Percentiles rank a stretch among this genome's conserved stretches.
Evolutionary conservation across 2,113 vertebrate genomes (phyloP).

Genomic region (Ictalurus furcatus): DNA sequence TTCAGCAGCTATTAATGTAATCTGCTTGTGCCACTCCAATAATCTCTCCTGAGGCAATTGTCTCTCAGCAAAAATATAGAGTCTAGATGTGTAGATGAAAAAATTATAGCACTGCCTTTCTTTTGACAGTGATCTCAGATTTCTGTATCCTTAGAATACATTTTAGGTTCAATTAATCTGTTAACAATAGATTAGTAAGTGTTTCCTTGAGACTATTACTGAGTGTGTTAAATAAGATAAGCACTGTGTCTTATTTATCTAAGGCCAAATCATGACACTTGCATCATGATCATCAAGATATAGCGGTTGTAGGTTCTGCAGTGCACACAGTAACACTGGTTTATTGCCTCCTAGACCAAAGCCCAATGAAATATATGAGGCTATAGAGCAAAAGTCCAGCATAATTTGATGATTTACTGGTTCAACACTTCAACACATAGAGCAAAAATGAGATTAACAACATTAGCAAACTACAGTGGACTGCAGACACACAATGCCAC

Average conservation of each 20-base stretch:
- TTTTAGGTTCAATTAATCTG: neutral
- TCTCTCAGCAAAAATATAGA: neutral
- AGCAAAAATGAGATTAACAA: neutral
- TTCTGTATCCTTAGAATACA: neutral
- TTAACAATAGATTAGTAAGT: neutral
- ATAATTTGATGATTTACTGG: neutral
- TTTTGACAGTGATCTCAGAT: neutral
- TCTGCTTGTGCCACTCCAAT: neutral
- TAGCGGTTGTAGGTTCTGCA: neutral
- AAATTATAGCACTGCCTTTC: neutral
- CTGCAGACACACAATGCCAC: neutral
- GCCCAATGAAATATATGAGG: neutral
- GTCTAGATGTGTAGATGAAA: neutral
- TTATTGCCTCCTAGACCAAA: conserved; percentile 8
- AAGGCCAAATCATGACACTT: neutral
- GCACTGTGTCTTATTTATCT: neutral
- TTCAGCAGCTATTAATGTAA: conserved; percentile 21
- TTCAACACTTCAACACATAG: neutral
- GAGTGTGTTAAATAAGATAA: neutral
- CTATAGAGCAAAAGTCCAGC: neutral
- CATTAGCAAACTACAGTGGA: neutral
- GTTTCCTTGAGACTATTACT: neutral
- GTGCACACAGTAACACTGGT: neutral
- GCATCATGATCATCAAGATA: neutral
- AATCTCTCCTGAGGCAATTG: neutral